Evolutionary conservation across 2,113 vertebrate species (phyloP).

Genomic region (Oophaga pumilio): DNA sequence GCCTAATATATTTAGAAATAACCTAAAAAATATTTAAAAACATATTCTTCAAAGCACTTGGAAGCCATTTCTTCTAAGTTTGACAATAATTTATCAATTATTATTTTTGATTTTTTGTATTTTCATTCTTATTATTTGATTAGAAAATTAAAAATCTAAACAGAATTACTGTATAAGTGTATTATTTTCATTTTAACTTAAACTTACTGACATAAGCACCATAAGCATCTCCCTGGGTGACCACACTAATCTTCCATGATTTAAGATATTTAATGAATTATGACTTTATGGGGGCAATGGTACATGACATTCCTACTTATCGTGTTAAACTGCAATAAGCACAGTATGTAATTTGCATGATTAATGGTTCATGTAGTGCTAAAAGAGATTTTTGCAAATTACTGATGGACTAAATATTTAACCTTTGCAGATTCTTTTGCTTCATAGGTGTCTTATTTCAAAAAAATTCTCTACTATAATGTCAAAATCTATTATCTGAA

Average conservation of each 20-base stretch:
- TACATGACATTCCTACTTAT: conserved; percentile 51
- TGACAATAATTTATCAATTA: too few relatives aligned
- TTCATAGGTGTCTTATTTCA: conserved; percentile 39
- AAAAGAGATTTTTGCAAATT: conserved; percentile 24
- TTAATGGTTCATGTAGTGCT: conserved; percentile 34
- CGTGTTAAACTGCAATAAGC: conserved; percentile 31
- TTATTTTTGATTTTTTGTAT: too few relatives aligned
- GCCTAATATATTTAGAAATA: too few relatives aligned
- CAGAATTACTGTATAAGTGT: neutral
- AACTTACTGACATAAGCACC: conserved; percentile 17
- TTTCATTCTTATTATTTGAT: too few relatives aligned
- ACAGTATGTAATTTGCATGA: conserved; percentile 47
- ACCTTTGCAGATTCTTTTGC: conserved; percentile 26
- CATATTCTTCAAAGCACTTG: too few relatives aligned
- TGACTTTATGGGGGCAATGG: conserved; percentile 18
- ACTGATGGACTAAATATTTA: conserved; percentile 35
- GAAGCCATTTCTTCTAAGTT: too few relatives aligned
- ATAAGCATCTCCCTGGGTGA: conserved; percentile 31
- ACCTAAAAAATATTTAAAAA: too few relatives aligned
- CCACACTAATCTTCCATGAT: conserved; percentile 34
- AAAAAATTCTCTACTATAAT: conserved; percentile 32
- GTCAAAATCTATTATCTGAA: conserved; percentile 15
- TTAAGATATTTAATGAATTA: conserved; percentile 37
- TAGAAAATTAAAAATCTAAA: neutral
- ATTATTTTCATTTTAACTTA: conserved; percentile 16